Conservation (phyloP, 2,113 vertebrate species). For the Tachycineta bicolor region DNA sequence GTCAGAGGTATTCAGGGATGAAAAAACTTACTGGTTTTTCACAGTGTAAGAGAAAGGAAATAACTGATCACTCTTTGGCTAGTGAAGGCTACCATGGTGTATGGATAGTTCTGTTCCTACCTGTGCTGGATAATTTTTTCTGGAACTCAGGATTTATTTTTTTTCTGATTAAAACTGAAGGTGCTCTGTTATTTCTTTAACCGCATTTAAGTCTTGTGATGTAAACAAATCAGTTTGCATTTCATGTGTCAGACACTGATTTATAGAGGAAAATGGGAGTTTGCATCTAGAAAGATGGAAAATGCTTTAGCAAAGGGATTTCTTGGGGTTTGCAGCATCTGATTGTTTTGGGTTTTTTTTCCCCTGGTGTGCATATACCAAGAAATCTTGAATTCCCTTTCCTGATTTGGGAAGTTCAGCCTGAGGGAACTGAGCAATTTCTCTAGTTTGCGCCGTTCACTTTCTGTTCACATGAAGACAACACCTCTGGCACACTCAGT, state of each 20-base stretch:
- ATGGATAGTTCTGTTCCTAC: neutral
- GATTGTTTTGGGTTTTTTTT: fast-evolving
- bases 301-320: neutral
- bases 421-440: neutral
- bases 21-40: neutral
- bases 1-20: neutral
- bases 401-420: neutral
- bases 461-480: neutral
- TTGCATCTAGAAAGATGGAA: neutral
- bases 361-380: neutral
- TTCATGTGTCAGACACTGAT: slow-evolving; percentile 11
- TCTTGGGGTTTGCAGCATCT: neutral
- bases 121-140: slow-evolving; percentile 2
- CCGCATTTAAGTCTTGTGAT: slow-evolving; percentile 45
- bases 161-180: slow-evolving; percentile 72
- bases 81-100: neutral
- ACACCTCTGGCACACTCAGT: neutral
- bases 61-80: neutral
- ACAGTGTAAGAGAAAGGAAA: neutral
- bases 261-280: neutral
- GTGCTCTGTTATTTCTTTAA: slow-evolving; percentile 59
- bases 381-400: neutral
- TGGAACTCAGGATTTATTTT: slow-evolving; percentile 41
- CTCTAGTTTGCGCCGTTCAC: fast-evolving
- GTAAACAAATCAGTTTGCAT: slow-evolving; percentile 32